These are phyloP conservation scores for Pristionchus mayeri DNA, from an alignment of 2,888 invertebrate species.

Conservation along the genomic window DNA sequence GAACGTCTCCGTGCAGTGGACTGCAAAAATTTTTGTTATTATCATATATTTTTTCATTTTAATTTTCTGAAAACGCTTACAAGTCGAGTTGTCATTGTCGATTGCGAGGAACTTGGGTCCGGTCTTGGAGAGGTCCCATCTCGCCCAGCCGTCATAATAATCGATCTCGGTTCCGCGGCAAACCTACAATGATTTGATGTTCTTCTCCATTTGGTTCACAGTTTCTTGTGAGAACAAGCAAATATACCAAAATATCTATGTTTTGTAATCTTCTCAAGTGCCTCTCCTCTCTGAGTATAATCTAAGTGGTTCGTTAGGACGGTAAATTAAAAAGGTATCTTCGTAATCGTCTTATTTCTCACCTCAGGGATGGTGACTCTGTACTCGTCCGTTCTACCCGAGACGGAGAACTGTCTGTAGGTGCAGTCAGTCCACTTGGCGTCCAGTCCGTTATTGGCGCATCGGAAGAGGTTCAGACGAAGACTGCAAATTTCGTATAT, in stretches of 20 bases:
- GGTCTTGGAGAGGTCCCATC: conserved; percentile 60
- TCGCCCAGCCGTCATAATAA: conserved; percentile 68
- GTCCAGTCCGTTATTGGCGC: conserved; percentile 54
- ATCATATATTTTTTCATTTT: background rate
- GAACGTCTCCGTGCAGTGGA: conserved; percentile 59
- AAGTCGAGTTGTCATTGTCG: conserved; percentile 52
- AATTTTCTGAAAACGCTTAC: background rate
- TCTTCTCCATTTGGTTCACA: too few species aligned
- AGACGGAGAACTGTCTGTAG: conserved; percentile 58
- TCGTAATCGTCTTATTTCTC: background rate
- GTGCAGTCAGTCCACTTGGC: conserved; percentile 61
- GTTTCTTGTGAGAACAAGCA: too few species aligned
- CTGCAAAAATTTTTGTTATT: background rate
- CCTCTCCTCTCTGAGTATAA: too few species aligned
- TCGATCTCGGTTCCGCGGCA: conserved; percentile 65
- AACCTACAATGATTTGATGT: conserved; percentile 28
- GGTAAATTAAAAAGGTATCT: too few species aligned
- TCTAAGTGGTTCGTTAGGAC: too few species aligned
- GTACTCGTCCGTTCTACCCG: conserved; percentile 56
- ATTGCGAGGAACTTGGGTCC: conserved; percentile 66
- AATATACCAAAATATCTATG: too few species aligned
- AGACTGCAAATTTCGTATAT: conserved; percentile 53
- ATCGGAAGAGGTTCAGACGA: conserved; percentile 61
- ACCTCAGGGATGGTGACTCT: conserved; percentile 60
- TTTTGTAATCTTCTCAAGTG: too few species aligned